Percentiles rank a stretch among this genome's conserved stretches.
Evolutionary conservation across 2,113 vertebrate species (phyloP).

Genomic region (Oreochromis spilurus): DNA sequence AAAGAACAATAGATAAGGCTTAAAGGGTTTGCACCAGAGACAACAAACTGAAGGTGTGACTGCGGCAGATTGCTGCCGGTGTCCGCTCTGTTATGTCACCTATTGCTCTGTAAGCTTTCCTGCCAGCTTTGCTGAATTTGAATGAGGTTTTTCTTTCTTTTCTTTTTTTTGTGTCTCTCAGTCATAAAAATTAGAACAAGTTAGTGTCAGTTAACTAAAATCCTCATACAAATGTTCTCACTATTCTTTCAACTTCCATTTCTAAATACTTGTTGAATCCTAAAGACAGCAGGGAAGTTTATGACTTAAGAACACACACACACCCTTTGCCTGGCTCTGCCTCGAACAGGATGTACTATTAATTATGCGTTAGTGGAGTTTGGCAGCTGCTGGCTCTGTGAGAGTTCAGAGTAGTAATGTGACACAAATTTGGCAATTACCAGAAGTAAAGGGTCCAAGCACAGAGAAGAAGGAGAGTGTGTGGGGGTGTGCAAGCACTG

Average conservation of each 20-base stretch:
- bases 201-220: not conserved
- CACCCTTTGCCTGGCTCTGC: not conserved
- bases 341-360: slow-evolving; percentile 49
- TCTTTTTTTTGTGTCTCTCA: not conserved
- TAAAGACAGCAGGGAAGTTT: slow-evolving; percentile 9
- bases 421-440: slow-evolving; percentile 53
- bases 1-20: not conserved
- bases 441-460: slow-evolving; percentile 8
- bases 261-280: slow-evolving; percentile 46
- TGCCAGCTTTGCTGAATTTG: slow-evolving; percentile 33
- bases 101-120: not conserved
- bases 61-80: not conserved
- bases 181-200: not conserved
- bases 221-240: not conserved
- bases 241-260: not conserved
- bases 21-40: not conserved
- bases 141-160: not conserved
- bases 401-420: slow-evolving; percentile 43
- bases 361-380: slow-evolving; percentile 44
- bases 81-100: slow-evolving; percentile 14
- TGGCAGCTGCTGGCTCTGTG: slow-evolving; percentile 37
- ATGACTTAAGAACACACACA: slow-evolving; percentile 13
- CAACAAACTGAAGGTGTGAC: not conserved
- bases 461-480: not conserved
- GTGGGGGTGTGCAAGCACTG: not conserved